These are phyloP conservation scores for Vespertilio murinus DNA, from an alignment of 2,797 vertebrate genomes.

Conservation along the genomic window DNA sequence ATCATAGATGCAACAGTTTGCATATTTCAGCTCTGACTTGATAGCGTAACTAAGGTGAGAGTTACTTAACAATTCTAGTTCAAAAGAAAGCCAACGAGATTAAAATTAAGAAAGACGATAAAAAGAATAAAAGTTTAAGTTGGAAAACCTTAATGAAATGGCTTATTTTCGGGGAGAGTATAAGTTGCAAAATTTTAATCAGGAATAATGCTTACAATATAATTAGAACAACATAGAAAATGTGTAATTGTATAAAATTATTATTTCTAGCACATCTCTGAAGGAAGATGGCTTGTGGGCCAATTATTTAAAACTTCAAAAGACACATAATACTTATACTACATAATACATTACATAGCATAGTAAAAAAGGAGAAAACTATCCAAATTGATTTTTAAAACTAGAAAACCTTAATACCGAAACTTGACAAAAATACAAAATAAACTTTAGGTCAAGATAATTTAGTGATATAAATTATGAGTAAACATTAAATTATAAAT, in stretches of 20 bases:
- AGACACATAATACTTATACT: background rate
- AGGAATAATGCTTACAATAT: background rate
- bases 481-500: conserved; percentile 28
- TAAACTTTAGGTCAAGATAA: background rate
- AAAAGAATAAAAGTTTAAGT: background rate
- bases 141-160: background rate
- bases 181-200: background rate
- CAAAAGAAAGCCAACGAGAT: background rate
- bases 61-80: background rate
- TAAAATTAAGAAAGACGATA: conserved; percentile 13
- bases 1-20: background rate
- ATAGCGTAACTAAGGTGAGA: background rate
- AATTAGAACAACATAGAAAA: background rate
- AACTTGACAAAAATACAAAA: background rate
- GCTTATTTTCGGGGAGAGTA: background rate
- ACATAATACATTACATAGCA: background rate
- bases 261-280: background rate
- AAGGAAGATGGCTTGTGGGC: background rate
- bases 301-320: background rate
- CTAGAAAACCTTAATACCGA: background rate
- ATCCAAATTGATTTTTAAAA: background rate
- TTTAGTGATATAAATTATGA: background rate
- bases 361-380: background rate
- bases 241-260: background rate
- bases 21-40: background rate